Evolutionary conservation across 2,888 invertebrate genomes (phyloP).

Genomic region (Euspilapteryx auroguttella): DNA sequence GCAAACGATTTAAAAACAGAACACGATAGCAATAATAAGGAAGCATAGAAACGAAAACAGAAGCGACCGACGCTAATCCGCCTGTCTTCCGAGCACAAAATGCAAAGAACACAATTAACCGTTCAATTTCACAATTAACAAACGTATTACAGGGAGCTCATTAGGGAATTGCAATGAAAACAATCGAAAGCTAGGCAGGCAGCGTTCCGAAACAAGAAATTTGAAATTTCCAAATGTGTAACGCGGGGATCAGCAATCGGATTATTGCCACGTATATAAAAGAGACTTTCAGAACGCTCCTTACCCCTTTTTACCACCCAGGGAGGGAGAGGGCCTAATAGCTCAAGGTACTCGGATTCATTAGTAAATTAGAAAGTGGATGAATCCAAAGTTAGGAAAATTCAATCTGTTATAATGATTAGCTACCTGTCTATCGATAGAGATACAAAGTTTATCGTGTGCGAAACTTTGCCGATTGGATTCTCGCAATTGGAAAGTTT

Average conservation of each 20-base stretch:
- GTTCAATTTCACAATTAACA: background rate
- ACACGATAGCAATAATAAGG: too few species aligned
- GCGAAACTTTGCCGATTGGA: too few species aligned
- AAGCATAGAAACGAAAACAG: too few species aligned
- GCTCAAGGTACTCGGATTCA: conserved; percentile 59
- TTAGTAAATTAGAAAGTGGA: conserved; percentile 63
- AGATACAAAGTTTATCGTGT: conserved; percentile 12
- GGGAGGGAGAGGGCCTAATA: conserved; percentile 27
- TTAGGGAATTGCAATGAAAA: conserved; percentile 7
- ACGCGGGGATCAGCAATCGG: conserved; percentile 57
- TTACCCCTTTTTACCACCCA: conserved; percentile 37
- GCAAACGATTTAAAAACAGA: too few species aligned
- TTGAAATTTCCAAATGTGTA: conserved; percentile 51
- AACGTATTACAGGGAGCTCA: conserved; percentile 5
- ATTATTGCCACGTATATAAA: conserved; percentile 59
- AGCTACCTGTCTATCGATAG: conserved; percentile 42
- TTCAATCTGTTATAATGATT: conserved; percentile 63
- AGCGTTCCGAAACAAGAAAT: conserved; percentile 35
- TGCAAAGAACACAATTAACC: too few species aligned
- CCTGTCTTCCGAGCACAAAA: too few species aligned
- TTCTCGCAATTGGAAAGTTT: conserved; percentile 35
- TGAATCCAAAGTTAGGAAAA: conserved; percentile 62
- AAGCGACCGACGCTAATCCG: too few species aligned
- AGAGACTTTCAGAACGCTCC: conserved; percentile 47
- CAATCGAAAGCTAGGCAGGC: conserved; percentile 6